These are phyloP conservation scores for Sprattus sprattus DNA, from an alignment of 2,113 vertebrate genomes.

Conservation along the genomic window DNA sequence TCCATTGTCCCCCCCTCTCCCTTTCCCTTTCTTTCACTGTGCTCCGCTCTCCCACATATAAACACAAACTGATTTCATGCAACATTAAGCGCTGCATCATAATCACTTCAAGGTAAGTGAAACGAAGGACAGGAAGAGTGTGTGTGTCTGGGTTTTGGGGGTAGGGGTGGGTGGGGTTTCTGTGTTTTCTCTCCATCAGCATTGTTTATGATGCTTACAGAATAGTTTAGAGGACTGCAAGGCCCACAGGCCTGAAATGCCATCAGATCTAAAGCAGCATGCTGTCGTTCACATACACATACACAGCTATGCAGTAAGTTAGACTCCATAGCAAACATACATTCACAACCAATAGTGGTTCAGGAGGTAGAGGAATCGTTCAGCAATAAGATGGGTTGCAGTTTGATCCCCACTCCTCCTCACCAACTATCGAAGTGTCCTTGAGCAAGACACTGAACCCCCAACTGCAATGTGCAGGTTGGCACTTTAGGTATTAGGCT, in stretches of 20 bases:
- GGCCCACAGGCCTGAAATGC: not conserved
- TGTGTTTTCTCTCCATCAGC: not conserved
- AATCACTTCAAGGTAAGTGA: conserved; percentile 48
- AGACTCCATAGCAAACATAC: not conserved
- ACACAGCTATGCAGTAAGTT: not conserved
- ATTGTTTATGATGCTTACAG: conserved; percentile 2
- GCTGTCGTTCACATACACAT: not conserved
- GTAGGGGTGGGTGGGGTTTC: not conserved
- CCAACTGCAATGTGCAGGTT: no score
- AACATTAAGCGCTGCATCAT: conserved; percentile 62
- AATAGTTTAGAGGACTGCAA: not conserved
- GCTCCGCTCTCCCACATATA: not conserved
- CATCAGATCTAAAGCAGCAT: not conserved
- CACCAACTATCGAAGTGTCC: no score
- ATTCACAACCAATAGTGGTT: not conserved
- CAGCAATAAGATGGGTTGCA: no score
- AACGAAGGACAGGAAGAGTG: conserved; percentile 42
- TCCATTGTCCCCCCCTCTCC: not conserved
- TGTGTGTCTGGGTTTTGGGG: not conserved
- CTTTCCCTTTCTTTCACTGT: no score
- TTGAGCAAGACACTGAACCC: no score
- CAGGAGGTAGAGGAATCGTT: no score
- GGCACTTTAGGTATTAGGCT: no score
- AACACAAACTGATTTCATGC: conserved; percentile 60
- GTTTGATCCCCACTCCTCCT: no score